phyloP scores from a whole-genome alignment of 2,113 vertebrate genomes.

The Capra hircus region DNA sequence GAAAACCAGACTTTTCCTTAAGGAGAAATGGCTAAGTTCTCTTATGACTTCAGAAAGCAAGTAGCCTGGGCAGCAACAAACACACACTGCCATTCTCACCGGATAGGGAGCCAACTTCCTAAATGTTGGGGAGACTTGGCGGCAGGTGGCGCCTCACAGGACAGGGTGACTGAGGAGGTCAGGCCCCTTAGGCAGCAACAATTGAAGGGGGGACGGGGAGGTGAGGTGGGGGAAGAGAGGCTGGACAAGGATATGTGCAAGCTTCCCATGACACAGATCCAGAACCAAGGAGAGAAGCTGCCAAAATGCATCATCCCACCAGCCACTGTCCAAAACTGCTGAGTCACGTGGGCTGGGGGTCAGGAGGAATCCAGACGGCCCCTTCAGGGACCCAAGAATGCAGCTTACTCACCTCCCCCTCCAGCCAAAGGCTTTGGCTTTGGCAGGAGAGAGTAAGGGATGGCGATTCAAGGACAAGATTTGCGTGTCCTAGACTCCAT shows the following conservation, averaged over 20 bases:
- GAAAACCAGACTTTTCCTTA: neutral
- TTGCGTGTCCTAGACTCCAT: neutral
- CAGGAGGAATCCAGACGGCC: neutral
- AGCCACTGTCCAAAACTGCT: conserved; percentile 37
- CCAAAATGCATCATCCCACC: neutral
- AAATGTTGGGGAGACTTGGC: neutral
- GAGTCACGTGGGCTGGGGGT: neutral
- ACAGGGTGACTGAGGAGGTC: neutral
- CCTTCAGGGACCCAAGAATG: neutral
- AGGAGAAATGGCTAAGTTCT: neutral
- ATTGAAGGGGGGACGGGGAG: neutral
- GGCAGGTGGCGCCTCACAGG: neutral
- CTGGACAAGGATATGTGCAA: neutral
- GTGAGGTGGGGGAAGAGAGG: neutral
- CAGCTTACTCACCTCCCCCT: neutral
- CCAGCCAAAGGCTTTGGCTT: neutral
- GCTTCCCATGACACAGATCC: conserved; percentile 38
- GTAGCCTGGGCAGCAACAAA: neutral
- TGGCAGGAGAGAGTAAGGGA: neutral
- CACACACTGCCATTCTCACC: neutral
- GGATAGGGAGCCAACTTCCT: neutral
- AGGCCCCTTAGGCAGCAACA: neutral
- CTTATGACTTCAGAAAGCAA: neutral
- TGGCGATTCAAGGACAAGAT: neutral
- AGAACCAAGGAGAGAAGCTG: neutral